Evolutionary conservation across 2,113 vertebrate genomes (phyloP), one percentile per base, ranked within the genome.

Genomic region (Alectura lathami): DNA sequence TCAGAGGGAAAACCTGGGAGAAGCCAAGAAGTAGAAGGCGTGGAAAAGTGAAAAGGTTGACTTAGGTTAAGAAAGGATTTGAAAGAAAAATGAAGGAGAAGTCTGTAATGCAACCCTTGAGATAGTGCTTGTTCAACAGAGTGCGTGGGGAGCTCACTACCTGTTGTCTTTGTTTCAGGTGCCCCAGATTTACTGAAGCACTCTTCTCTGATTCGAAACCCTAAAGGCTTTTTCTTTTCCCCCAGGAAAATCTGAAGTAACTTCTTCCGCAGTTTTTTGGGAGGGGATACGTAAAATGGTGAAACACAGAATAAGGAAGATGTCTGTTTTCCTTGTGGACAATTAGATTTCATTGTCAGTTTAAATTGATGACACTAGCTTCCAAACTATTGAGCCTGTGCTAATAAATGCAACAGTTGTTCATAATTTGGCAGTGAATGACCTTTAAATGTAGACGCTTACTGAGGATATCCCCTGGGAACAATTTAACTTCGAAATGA

Each of bases 391-490:
- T 89, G 96, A 98, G 92, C 97, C 92, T 95, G 67, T 96, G 91
- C 86, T 98, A 98, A 98, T 98, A 97, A 98, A 98, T 98, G 98
- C 98, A 98, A 98, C 98, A 98, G 97, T 98, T 98, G 98, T 97
- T 97, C 97, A 97, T 98, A 97, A 96, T 98, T 97, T 97, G 97
- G 97, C 96, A 96, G 95, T 78, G 96, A 97, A 93, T 98, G 98
- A 98, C 98, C 98, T 98, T 98, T 98, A 98, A 97, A 97, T 96
- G 96, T 94, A 97, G 97, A 90, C 21, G 53, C 92, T 97, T 97
- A 93, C 83, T 88, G 94, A 97, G 93, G 86, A 86, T 94, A 84
- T 96, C 98, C 96, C 88, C 89, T 63, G 97, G 97, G 98, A 98
- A 93, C 97, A 98, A 98, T 98, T 98, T 96, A 98, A 97, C 98